phyloP scores from a whole-genome alignment of 64 coral and sea anemone genomes.

The Porites australiensis region DNA sequence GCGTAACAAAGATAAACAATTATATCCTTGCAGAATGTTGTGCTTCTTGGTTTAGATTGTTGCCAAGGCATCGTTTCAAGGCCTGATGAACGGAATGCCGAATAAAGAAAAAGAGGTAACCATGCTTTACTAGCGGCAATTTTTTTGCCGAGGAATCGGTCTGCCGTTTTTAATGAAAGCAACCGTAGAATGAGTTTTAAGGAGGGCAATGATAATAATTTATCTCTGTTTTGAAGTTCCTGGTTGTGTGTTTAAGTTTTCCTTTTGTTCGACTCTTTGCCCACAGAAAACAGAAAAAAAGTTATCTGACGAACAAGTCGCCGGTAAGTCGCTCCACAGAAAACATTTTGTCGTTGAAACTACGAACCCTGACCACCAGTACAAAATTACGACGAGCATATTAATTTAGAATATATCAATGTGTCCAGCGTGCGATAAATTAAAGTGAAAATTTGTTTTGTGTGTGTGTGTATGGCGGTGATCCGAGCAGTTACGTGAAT shows the following conservation, averaged over 20 bases:
- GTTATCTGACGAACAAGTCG: constrained; percentile 70
- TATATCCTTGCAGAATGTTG: constrained; percentile 16
- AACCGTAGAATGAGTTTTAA: constrained; percentile 32
- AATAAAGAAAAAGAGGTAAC: constrained; percentile 40
- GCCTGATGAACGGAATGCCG: constrained; percentile 48
- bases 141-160: neutral
- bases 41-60: neutral
- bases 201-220: neutral
- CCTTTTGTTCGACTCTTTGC: neutral
- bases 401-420: constrained; percentile 4
- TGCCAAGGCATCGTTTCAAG: neutral
- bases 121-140: neutral
- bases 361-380: neutral
- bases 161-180: neutral
- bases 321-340: constrained; percentile 35
- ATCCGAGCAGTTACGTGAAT: neutral
- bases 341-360: neutral
- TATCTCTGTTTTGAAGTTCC: constrained; percentile 20
- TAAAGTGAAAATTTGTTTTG: neutral
- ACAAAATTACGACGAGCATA: neutral
- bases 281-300: constrained; percentile 48
- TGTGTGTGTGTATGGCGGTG: neutral
- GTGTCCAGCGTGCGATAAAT: neutral
- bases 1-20: constrained; percentile 34
- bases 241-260: constrained; percentile 17